Evolutionary conservation across 2,888 invertebrate genomes (phyloP).

Genomic region (Xestia c-nigrum): DNA sequence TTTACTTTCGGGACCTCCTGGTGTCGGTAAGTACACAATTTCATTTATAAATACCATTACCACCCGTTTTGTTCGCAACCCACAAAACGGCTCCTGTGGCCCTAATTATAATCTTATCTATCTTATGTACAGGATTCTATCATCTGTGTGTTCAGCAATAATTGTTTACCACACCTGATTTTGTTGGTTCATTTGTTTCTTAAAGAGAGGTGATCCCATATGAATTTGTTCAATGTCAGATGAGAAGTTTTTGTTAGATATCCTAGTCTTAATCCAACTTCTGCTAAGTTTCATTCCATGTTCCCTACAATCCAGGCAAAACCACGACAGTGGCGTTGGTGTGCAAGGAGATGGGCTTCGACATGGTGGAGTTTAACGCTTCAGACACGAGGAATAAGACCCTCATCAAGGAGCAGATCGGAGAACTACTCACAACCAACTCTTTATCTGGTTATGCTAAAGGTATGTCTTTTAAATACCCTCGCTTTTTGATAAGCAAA

Average conservation of each 20-base stretch:
- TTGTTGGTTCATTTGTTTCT: background rate
- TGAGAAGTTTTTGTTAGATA: background rate
- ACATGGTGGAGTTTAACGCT: conserved; percentile 98
- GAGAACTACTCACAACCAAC: conserved; percentile 94
- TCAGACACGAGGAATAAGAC: conserved; percentile 98
- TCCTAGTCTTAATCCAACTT: background rate
- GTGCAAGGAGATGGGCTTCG: conserved; percentile 96
- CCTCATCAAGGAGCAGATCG: conserved; percentile 95
- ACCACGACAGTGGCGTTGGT: conserved; percentile 97
- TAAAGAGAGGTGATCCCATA: no score
- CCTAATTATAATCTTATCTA: background rate
- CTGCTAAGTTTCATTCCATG: background rate
- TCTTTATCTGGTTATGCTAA: conserved; percentile 93
- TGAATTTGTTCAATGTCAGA: no score
- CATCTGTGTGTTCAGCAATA: background rate
- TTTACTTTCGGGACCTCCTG: conserved; percentile 98
- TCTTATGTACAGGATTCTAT: background rate
- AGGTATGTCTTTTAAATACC: conserved; percentile 80
- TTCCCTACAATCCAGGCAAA: conserved; percentile 90
- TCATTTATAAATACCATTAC: background rate
- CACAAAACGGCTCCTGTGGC: background rate
- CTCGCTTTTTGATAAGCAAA: background rate
- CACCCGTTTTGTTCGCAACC: background rate
- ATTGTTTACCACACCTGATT: background rate
- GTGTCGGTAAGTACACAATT: conserved; percentile 92